Evolutionary conservation across 2,113 vertebrate species (phyloP).

Genomic region (Hemibagrus wyckioides): DNA sequence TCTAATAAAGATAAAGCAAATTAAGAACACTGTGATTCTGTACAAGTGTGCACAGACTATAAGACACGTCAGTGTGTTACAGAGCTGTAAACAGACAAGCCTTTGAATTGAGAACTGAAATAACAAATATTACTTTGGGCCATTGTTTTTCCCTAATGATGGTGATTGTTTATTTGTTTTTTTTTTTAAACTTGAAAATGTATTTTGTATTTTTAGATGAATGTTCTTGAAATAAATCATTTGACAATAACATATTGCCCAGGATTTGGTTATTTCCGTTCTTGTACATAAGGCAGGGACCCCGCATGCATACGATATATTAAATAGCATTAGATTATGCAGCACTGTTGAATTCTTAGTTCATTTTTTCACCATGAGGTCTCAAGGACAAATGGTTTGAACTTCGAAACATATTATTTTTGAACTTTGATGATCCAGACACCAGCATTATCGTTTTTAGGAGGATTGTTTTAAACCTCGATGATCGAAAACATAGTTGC

Average conservation of each 20-base stretch:
- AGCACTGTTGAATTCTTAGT: not conserved
- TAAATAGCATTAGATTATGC: not conserved
- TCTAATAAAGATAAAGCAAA: not conserved
- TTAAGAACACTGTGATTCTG: not conserved
- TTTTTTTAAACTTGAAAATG: not conserved
- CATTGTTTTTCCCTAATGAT: not conserved
- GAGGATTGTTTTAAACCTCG: no score
- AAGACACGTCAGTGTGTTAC: not conserved
- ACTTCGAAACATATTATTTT: no score
- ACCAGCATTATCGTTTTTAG: no score
- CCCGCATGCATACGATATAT: not conserved
- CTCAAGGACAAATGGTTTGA: not conserved
- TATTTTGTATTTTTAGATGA: conserved; percentile 15
- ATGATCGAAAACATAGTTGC: no score
- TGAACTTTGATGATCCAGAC: no score
- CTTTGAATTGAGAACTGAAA: not conserved
- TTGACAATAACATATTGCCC: not conserved
- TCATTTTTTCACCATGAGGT: not conserved
- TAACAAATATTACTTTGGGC: not conserved
- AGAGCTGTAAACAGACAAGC: not conserved
- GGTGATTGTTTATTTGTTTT: not conserved
- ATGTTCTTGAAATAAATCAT: conserved; percentile 3
- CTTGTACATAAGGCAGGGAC: not conserved
- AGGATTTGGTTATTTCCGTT: not conserved
- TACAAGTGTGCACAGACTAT: not conserved